A percentile compares a stretch with the other conserved stretches of the same genome.
Evolutionary conservation across 2,888 invertebrate species (phyloP).

Genomic region (Rapana venosa): DNA sequence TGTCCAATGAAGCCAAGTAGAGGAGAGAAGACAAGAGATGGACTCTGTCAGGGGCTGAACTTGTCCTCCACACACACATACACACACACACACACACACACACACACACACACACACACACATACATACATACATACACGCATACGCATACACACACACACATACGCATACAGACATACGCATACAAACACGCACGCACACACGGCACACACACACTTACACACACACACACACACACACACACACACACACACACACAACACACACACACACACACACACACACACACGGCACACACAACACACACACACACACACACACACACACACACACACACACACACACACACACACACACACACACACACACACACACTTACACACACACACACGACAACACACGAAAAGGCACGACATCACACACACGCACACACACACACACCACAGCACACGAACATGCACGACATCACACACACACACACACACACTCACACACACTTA

Average conservation of each 20-base stretch:
- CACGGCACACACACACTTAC: neutral
- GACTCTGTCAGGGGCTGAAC: too few species aligned
- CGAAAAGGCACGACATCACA: neutral
- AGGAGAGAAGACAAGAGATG: too few species aligned
- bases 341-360: slow-evolving; percentile 11
- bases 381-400: too few species aligned
- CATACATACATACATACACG: neutral
- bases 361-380: neutral
- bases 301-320: neutral
- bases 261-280: neutral
- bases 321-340: slow-evolving; percentile 23
- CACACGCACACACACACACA: neutral
- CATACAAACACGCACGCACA: neutral
- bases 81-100: neutral
- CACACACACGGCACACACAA: neutral
- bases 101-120: neutral
- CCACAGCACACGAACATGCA: neutral
- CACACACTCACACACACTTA: neutral
- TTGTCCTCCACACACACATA: neutral
- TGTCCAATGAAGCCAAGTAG: too few species aligned
- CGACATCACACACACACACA: neutral
- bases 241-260: neutral
- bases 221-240: neutral
- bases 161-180: neutral
- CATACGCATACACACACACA: neutral